Evolutionary conservation across 2,888 invertebrate species (phyloP).

Genomic region (Operophtera brumata): DNA sequence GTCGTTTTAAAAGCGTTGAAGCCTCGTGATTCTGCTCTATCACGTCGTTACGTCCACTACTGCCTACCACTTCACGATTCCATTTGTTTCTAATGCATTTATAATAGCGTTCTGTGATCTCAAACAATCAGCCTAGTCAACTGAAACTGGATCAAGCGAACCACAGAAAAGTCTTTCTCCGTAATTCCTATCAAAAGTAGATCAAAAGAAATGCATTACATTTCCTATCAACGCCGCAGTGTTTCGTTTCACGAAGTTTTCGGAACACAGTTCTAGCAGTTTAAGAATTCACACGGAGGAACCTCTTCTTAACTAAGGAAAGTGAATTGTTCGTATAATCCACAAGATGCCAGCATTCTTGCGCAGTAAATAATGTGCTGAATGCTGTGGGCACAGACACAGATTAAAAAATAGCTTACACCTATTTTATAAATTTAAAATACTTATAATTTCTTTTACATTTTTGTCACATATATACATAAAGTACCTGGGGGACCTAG

Average conservation of each 20-base stretch:
- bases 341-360: constrained; percentile 24
- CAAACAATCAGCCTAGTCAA: constrained; percentile 41
- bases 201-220: constrained; percentile 18
- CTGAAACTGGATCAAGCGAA: constrained; percentile 39
- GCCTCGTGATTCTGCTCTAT: constrained; percentile 1
- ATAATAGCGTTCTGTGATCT: constrained; percentile 42
- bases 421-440: too few relatives aligned
- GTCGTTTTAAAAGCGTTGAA: background rate
- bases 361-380: too few relatives aligned
- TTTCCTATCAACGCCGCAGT: constrained; percentile 7
- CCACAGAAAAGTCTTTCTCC: constrained; percentile 28
- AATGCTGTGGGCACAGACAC: constrained; percentile 17
- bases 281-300: constrained; percentile 12
- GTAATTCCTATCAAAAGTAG: constrained; percentile 25
- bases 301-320: constrained; percentile 7
- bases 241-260: constrained; percentile 11
- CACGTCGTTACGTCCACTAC: constrained; percentile 10
- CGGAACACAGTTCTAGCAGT: background rate
- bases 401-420: too few relatives aligned
- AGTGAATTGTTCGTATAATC: constrained; percentile 24
- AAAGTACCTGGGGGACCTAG: too few relatives aligned
- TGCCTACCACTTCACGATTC: constrained; percentile 16
- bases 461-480: too few relatives aligned
- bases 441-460: too few relatives aligned
- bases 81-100: constrained; percentile 44